Conservation (phyloP, 2,113 vertebrate species). For the Chrysochloris asiatica region DNA sequence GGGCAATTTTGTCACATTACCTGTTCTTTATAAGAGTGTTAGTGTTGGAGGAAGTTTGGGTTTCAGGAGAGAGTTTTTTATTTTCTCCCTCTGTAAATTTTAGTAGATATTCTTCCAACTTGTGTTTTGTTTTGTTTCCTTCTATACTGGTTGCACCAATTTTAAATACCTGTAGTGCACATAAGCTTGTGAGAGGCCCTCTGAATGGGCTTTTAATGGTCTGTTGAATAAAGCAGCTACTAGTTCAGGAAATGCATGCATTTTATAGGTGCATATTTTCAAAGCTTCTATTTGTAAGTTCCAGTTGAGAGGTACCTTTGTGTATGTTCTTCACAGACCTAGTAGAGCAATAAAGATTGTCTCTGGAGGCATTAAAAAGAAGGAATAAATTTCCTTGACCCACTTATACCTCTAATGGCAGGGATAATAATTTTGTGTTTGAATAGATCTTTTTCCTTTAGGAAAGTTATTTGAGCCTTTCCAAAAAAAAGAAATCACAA, state of each 20-base stretch:
- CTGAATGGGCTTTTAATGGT: constrained; percentile 80
- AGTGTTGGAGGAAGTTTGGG: constrained; percentile 72
- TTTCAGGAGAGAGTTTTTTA: constrained; percentile 69
- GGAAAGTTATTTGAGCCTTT: constrained; percentile 10
- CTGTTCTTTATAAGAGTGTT: constrained; percentile 81
- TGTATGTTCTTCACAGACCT: constrained; percentile 34
- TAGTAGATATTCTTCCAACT: constrained; percentile 60
- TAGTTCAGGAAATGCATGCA: constrained; percentile 62
- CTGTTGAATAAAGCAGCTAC: constrained; percentile 79
- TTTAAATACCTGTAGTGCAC: constrained; percentile 59
- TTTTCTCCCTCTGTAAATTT: constrained; percentile 68
- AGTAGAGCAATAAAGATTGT: constrained; percentile 29
- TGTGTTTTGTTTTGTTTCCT: constrained; percentile 52
- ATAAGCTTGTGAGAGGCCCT: constrained; percentile 65
- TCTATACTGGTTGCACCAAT: neutral
- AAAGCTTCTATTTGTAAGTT: constrained; percentile 62
- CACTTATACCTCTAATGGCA: neutral
- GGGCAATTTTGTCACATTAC: constrained; percentile 80
- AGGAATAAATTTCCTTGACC: neutral
- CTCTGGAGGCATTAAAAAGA: constrained; percentile 23
- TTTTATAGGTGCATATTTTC: constrained; percentile 66
- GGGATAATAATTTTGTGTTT: constrained; percentile 11
- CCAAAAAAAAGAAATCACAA: neutral
- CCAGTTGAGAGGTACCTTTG: constrained; percentile 53
- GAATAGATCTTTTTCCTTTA: constrained; percentile 17